phyloP scores from a whole-genome alignment of 2,888 invertebrate species.

The Drosophila koepferae region DNA sequence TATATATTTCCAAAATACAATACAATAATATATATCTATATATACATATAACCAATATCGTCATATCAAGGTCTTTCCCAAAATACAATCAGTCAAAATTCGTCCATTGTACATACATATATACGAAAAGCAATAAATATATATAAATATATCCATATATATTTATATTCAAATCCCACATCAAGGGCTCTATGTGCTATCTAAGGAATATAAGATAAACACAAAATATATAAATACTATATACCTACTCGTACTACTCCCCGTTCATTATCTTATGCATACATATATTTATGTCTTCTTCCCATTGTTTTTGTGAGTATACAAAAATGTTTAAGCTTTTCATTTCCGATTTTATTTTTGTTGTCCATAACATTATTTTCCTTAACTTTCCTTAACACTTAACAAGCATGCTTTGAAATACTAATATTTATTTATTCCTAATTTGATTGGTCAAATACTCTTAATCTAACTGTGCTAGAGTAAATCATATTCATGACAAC shows the following conservation, averaged over 20 bases:
- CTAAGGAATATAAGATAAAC: conserved; percentile 41
- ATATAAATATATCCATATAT: conserved; percentile 5
- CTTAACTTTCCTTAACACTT: not conserved
- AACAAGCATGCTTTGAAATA: conserved; percentile 20
- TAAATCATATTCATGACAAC: conserved; percentile 2
- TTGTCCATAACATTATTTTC: conserved; percentile 7
- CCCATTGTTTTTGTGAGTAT: conserved; percentile 80
- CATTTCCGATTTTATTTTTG: conserved; percentile 44
- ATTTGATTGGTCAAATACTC: conserved; percentile 5
- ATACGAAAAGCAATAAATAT: conserved; percentile 43
- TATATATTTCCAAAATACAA: conserved; percentile 75
- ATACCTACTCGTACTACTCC: conserved; percentile 63
- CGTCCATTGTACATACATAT: conserved; percentile 66
- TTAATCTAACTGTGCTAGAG: not conserved
- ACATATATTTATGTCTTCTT: conserved; percentile 74
- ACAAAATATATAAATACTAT: conserved; percentile 28
- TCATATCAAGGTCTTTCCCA: conserved; percentile 24
- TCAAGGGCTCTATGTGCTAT: conserved; percentile 45
- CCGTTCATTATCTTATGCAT: conserved; percentile 76
- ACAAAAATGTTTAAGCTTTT: conserved; percentile 74
- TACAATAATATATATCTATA: conserved; percentile 33
- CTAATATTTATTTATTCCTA: conserved; percentile 12
- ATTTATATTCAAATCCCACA: conserved; percentile 22
- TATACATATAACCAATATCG: conserved; percentile 22
- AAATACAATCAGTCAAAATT: conserved; percentile 36